Evolutionary conservation across 2,888 invertebrate genomes (phyloP).

Genomic region (Abrostola triplasia): DNA sequence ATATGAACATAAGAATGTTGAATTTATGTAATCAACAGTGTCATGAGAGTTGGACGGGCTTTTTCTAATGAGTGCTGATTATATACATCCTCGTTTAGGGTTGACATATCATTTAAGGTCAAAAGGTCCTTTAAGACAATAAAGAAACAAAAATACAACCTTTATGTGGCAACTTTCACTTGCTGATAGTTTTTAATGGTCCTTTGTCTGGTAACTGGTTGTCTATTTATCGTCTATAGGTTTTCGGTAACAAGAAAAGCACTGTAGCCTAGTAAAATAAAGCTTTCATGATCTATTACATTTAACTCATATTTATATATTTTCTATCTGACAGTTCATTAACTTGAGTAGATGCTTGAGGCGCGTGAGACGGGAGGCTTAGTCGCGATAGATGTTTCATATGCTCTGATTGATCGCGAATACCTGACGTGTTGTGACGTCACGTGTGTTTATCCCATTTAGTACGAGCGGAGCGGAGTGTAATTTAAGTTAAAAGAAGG

Average conservation of each 20-base stretch:
- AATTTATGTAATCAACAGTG: too few species aligned
- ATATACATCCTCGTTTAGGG: too few species aligned
- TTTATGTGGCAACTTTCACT: too few species aligned
- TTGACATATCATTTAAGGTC: too few species aligned
- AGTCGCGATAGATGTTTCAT: conserved; percentile 37
- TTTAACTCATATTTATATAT: conserved; percentile 29
- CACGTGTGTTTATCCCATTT: conserved; percentile 23
- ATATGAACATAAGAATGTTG: too few species aligned
- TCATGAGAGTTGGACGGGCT: too few species aligned
- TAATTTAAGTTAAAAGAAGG: not conserved
- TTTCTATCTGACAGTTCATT: conserved; percentile 31
- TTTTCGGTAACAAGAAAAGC: not conserved
- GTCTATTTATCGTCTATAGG: not conserved
- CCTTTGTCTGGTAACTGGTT: too few species aligned
- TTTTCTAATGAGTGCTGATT: too few species aligned
- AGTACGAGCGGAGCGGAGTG: not conserved
- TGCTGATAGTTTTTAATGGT: too few species aligned
- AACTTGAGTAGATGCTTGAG: conserved; percentile 32
- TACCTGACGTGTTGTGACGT: conserved; percentile 26
- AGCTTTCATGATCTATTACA: conserved; percentile 39
- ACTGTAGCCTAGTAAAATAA: conserved; percentile 13
- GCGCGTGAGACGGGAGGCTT: conserved; percentile 39
- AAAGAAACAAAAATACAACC: too few species aligned
- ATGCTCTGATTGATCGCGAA: conserved; percentile 41
- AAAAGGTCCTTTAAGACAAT: too few species aligned